Base-by-base conservation (phyloP, 2,888 invertebrate genomes). In the Heteromyza rotundicornis region DNA sequence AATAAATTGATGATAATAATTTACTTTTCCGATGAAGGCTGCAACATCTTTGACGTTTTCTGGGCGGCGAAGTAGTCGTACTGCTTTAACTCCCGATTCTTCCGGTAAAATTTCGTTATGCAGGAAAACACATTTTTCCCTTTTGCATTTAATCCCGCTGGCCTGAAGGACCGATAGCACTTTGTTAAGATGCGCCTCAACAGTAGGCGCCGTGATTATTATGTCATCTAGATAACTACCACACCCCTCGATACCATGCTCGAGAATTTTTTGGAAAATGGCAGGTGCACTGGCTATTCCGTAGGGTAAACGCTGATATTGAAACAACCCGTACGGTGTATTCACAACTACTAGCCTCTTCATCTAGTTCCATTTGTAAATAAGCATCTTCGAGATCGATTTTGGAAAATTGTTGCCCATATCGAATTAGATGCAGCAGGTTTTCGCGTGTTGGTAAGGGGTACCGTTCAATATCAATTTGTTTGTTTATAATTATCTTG, bases 201-300 rank as follows among this genome's bases (percentile, higher is more conserved):
- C 63, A 55, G 64, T 68, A n/a, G n/a, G n/a, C n/a, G n/a, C n/a
- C 50, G 68, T 71, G 32, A 71, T 70, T 62, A 62, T 71, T 49
- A 73, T 72, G 58, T 75, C 80, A 56, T 80, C 77, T 19, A 75
- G 62, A 64, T 72, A 80, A 66, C 67, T 68, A 24, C n/a, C n/a
- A 64, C 71, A n/a, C 73, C 64, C 70, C 2, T 73, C 67, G 1
- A 75, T 64, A 3, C 74, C 78, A 51, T 71, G 62, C 63, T 82
- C 82, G 35, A 81, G 68, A 16, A 70, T 68, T 50, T 67, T 57
- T 58, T 81, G 80, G 64, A 71, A 65, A 19, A 64, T 64, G 49
- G 79, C 76, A 5, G 74, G 73, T 8, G 77, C 75, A 16, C 80
- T 79, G 3, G 74, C 71, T n/a, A 80, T 74, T 14, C 81, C 82